These are phyloP conservation scores for Melanotaenia nigrans DNA, from an alignment of 2,797 vertebrate species.

Conservation along the genomic window DNA sequence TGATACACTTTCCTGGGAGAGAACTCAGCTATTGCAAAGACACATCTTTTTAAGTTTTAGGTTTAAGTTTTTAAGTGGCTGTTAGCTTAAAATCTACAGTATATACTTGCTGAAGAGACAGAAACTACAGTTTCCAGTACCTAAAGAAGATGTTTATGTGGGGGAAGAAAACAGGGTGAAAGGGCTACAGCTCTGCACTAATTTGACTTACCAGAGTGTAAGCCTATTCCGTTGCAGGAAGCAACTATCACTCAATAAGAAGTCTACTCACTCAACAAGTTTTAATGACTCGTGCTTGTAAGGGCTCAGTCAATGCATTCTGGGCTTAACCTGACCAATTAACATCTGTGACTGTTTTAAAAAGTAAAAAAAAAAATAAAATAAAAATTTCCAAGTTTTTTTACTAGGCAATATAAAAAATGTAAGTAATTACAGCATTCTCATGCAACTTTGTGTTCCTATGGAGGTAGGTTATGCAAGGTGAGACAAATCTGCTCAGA, in stretches of 20 bases:
- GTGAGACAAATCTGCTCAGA: not conserved
- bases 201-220: not conserved
- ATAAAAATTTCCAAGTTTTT: too few relatives aligned
- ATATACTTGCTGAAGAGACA: constrained; percentile 4
- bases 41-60: too few relatives aligned
- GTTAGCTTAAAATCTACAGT: constrained; percentile 17
- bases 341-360: not conserved
- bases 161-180: not conserved
- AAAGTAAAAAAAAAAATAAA: not conserved
- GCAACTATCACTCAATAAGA: not conserved
- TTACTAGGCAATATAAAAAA: too few relatives aligned
- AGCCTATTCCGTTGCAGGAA: not conserved
- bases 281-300: not conserved
- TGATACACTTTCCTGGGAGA: not conserved
- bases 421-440: too few relatives aligned
- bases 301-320: not conserved
- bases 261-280: not conserved
- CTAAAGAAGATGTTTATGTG: constrained; percentile 17
- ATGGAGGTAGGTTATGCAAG: not conserved
- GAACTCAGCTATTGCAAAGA: not conserved
- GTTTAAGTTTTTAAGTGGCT: not conserved
- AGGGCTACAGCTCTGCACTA: constrained; percentile 7
- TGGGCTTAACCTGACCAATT: not conserved
- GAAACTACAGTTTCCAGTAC: constrained; percentile 9
- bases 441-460: not conserved